Evolutionary conservation across 1,140 invertebrate genomes (phyloP), one percentile per base, ranked within the genome.

Genomic region (Bombus breviceps): DNA sequence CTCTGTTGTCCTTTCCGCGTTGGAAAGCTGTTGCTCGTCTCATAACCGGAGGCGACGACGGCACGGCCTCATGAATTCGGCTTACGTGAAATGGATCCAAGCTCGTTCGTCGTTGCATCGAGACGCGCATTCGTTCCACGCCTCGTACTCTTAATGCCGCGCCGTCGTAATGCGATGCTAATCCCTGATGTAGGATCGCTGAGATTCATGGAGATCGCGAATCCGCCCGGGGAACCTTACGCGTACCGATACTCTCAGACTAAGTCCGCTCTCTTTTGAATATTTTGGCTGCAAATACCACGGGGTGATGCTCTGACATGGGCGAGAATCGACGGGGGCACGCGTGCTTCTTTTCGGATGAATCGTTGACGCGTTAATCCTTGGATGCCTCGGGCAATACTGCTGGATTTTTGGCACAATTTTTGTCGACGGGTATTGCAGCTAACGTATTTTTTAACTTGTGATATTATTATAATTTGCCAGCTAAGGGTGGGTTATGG

Each of bases 61-160:
- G 15, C 57, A 43, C 37, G 59, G 43, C 87, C 91, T 93, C 93
- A 95, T 95, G 94, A 95, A 95, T 95, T 95, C 92, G 93, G 94
- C 94, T 95, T 95, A 95, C 93, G 92, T 95, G 95, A 95, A 95
- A 95, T 95, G 91, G 94, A 95, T 94, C 94, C 32, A 25, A 13
- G 39, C 25, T 37, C 5, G 59, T 13, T 47, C 43, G 37, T 47
- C 47, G 69, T 41, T 72, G 41, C 53, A 71, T 34, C 47, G 32
- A 37, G 47, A 39, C 62, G 64, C 43, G 74, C 28, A 64, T 79
- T 86, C 73, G 66, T 78, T 77, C 78, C 84, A 87, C 69, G 89
- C 47, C n/a, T 73, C 71, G 73, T 43, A 81, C 79, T 78, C 39
- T 78, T 64, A 76, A 89, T 92, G 88, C 91, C 91, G 87, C 90